Evolutionary conservation across 2,113 vertebrate genomes (phyloP).

Genomic region (Tragelaphus strepsiceros): DNA sequence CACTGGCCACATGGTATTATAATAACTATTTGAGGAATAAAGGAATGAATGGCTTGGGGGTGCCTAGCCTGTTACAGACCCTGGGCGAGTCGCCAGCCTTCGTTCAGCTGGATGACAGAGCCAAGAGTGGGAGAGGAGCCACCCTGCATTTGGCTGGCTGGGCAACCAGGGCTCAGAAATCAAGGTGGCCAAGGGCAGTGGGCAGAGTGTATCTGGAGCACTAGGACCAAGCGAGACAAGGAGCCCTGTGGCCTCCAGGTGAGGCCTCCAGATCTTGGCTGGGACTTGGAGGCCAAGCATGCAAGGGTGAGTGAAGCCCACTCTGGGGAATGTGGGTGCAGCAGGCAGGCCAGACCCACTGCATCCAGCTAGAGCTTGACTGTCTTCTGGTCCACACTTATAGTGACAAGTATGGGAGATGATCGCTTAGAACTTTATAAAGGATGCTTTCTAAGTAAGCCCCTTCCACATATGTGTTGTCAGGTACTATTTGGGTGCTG

Average conservation of each 20-base stretch:
- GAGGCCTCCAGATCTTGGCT: background rate
- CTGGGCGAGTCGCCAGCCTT: background rate
- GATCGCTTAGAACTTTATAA: background rate
- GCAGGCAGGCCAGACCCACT: rapidly evolving
- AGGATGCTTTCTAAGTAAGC: background rate
- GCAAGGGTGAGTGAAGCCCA: background rate
- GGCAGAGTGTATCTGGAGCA: rapidly evolving
- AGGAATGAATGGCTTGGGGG: background rate
- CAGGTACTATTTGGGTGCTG: background rate
- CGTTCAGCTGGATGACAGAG: background rate
- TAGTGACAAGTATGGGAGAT: rapidly evolving
- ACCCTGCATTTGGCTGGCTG: background rate
- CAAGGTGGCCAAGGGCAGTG: background rate
- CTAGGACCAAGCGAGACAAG: background rate
- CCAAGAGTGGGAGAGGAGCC: rapidly evolving
- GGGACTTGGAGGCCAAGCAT: background rate
- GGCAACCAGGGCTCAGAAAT: background rate
- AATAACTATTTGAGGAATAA: background rate
- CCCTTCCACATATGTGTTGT: background rate
- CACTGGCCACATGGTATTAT: background rate
- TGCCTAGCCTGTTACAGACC: background rate
- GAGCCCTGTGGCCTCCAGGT: background rate
- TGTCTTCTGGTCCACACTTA: background rate
- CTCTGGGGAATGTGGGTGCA: background rate
- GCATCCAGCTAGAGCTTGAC: background rate